These are phyloP conservation scores for Cephus runcator DNA, from an alignment of 2,888 invertebrate genomes.

Conservation along the genomic window DNA sequence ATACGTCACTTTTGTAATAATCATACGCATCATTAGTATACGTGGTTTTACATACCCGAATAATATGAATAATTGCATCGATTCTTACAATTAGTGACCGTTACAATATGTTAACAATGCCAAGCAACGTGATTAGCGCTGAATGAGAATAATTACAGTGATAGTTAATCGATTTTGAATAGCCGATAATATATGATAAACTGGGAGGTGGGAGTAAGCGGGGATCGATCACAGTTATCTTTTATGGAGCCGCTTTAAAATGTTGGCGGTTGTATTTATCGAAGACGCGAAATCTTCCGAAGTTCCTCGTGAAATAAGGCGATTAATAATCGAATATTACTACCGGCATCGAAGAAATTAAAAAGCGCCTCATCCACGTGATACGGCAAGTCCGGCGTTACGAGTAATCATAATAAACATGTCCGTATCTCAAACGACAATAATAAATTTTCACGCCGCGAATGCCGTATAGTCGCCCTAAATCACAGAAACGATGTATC, in stretches of 20 bases:
- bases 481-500: slow-evolving; percentile 44
- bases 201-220: too few species aligned
- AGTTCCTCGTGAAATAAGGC: not conserved
- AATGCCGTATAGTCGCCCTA: slow-evolving; percentile 27
- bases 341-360: not conserved
- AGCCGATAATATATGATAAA: not conserved
- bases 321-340: not conserved
- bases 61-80: not conserved
- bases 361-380: slow-evolving; percentile 7
- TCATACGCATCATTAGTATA: not conserved
- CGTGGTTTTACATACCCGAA: not conserved
- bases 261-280: too few species aligned
- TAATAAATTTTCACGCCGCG: slow-evolving; percentile 40
- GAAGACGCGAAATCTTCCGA: not conserved
- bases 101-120: not conserved
- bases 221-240: not conserved
- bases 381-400: slow-evolving; percentile 8
- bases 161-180: not conserved
- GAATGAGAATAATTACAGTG: not conserved
- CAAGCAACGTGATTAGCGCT: not conserved
- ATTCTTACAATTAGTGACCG: not conserved
- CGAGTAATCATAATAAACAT: slow-evolving; percentile 40
- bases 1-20: not conserved
- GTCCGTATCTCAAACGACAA: slow-evolving; percentile 35
- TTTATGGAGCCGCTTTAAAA: too few species aligned